Conservation (phyloP, 2,797 vertebrate species). For the Poecile montanus region DNA sequence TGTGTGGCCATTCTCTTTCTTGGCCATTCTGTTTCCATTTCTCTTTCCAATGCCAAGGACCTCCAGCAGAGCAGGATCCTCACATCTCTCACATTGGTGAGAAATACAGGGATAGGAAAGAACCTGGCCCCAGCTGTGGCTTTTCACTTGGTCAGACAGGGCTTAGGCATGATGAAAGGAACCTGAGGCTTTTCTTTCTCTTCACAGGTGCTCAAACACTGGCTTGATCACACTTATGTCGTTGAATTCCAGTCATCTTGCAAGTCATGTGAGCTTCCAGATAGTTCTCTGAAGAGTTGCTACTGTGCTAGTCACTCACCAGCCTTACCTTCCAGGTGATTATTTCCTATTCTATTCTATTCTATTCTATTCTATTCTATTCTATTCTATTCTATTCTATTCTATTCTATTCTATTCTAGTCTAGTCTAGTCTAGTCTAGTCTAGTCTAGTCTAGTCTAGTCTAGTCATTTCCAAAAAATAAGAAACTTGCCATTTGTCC, state of each 20-base stretch:
- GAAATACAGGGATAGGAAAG: neutral
- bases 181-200: neutral
- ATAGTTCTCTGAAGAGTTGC: neutral
- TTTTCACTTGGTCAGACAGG: neutral
- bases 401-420: neutral
- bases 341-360: neutral
- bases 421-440: neutral
- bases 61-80: rapidly evolving
- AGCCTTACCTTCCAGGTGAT: neutral
- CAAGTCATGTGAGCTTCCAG: no score
- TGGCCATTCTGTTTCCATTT: no score
- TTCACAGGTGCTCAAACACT: neutral
- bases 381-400: neutral
- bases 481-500: neutral
- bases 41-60: no score
- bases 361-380: neutral
- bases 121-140: neutral
- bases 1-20: rapidly evolving
- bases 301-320: neutral
- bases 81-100: rapidly evolving
- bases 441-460: neutral
- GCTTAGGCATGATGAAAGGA: neutral
- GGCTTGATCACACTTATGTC: neutral
- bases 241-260: neutral
- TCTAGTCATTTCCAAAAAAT: neutral